Percentiles rank a stretch among this genome's conserved stretches.
These are phyloP conservation scores for Gonatopus flavifemur DNA, from an alignment of 1,140 invertebrate genomes.

Conservation along the genomic window DNA sequence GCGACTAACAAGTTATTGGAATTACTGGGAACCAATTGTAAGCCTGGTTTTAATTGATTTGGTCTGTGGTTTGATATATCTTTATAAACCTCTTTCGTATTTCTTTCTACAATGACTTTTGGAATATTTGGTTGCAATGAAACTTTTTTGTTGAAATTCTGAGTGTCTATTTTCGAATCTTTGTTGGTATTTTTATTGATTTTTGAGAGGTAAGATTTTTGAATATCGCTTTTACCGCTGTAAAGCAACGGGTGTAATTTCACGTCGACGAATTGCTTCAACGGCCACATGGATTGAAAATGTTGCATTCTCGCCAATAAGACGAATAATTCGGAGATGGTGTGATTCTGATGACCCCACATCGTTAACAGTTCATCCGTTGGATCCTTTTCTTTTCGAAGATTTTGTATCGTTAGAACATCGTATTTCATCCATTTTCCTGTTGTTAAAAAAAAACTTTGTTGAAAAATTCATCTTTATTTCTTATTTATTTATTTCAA, in stretches of 20 bases:
- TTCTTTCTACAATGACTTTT: constrained; percentile 30
- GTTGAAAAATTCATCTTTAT: too few relatives aligned
- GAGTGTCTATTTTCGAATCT: constrained; percentile 38
- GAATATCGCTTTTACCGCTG: constrained; percentile 52
- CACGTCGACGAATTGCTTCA: constrained; percentile 65
- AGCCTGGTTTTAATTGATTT: constrained; percentile 28
- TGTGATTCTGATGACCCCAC: constrained; percentile 82
- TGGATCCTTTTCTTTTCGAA: constrained; percentile 67
- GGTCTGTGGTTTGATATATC: constrained; percentile 48
- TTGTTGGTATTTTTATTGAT: constrained; percentile 35
- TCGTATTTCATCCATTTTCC: constrained; percentile 60
- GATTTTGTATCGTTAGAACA: constrained; percentile 53
- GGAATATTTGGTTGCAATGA: constrained; percentile 18
- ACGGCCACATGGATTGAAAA: constrained; percentile 68
- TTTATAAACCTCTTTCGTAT: constrained; percentile 23
- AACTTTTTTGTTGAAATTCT: constrained; percentile 43
- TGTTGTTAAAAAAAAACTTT: constrained; percentile 34
- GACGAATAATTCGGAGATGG: constrained; percentile 74
- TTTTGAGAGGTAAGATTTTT: constrained; percentile 17
- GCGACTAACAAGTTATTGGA: constrained; percentile 44
- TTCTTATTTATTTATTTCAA: too few relatives aligned
- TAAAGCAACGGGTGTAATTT: constrained; percentile 64
- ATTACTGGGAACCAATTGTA: constrained; percentile 34
- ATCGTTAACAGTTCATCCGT: constrained; percentile 72
- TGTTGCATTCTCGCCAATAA: constrained; percentile 72